Evolutionary conservation across 2,797 vertebrate genomes (phyloP).

Genomic region (Pantherophis alleghaniensis): DNA sequence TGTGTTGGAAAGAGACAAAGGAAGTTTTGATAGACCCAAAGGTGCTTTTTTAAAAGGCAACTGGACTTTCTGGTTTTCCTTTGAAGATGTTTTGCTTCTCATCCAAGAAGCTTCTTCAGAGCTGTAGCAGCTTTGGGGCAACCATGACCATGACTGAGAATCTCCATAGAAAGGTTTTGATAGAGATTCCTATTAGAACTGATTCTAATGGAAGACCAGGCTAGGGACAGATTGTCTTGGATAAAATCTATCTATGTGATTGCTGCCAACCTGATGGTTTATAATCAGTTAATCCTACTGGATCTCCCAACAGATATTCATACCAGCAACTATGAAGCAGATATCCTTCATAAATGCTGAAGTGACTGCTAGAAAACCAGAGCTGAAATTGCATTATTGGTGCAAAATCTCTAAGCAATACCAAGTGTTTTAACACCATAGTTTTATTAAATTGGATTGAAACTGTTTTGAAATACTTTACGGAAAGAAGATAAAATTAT

Average conservation of each 20-base stretch:
- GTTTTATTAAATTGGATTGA: not conserved
- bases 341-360: not conserved
- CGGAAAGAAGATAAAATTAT: not conserved
- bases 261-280: not conserved
- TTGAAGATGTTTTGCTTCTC: no score
- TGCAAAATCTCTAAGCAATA: not conserved
- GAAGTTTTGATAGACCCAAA: not conserved
- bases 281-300: not conserved
- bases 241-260: not conserved
- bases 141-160: no score
- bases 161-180: not conserved
- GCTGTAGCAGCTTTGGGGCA: no score
- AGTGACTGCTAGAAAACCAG: not conserved
- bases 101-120: no score
- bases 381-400: not conserved
- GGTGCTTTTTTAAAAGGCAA: no score
- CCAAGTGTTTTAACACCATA: not conserved
- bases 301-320: not conserved
- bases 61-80: no score
- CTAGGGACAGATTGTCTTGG: not conserved
- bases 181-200: not conserved
- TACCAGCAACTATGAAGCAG: not conserved
- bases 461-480: not conserved
- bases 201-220: not conserved
- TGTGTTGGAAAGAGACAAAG: not conserved